These are phyloP conservation scores for Heliocidaris erythrogramma DNA, from an alignment of 35 echinoderm and acorn worm species.

Conservation along the genomic window DNA sequence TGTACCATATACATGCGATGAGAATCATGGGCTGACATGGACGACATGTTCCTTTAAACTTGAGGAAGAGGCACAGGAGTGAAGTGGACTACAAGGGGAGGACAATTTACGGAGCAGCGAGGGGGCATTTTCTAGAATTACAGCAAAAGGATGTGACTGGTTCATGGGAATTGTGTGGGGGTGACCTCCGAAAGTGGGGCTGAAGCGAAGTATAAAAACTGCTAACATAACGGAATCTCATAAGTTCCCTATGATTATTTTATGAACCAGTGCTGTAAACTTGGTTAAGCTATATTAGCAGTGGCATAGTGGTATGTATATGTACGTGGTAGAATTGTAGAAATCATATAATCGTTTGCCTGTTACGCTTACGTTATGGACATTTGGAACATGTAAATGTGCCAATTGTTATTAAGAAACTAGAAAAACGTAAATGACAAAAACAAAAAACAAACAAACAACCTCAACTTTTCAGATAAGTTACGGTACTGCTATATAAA, in stretches of 20 bases:
- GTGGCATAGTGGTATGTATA: no score
- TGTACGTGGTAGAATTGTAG: not conserved
- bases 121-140: slow-evolving; percentile 9
- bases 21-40: no score
- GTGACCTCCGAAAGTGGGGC: not conserved
- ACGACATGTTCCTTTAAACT: not conserved
- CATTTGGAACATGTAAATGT: not conserved
- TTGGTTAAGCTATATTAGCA: not conserved
- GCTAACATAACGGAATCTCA: not conserved
- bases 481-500: no score
- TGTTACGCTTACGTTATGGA: no score
- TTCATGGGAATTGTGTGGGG: not conserved
- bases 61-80: not conserved
- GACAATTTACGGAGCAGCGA: not conserved
- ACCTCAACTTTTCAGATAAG: no score
- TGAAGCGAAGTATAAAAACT: not conserved
- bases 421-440: no score
- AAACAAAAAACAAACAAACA: no score
- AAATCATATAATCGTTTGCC: no score
- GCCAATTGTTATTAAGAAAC: no score
- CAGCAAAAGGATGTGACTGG: not conserved
- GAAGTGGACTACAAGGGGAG: not conserved
- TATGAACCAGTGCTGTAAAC: not conserved
- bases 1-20: no score
- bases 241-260: not conserved